phyloP scores from a whole-genome alignment of 2,888 invertebrate genomes.

The Allygus modestus region DNA sequence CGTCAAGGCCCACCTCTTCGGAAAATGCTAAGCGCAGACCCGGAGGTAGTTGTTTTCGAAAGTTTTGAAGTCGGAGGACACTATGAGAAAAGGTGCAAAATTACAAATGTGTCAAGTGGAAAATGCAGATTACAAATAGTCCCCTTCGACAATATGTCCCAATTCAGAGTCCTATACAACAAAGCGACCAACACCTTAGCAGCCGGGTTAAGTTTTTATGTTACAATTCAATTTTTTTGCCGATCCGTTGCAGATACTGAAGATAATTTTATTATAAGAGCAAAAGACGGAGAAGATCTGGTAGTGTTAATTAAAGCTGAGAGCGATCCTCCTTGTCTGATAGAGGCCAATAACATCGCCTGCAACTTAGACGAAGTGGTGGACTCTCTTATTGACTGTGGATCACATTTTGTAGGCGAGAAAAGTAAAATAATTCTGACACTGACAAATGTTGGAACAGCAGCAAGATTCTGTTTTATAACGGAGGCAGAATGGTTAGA shows the following conservation, averaged over 20 bases:
- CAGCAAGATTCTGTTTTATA: conserved; percentile 15
- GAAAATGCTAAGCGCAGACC: background rate
- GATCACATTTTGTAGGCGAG: conserved; percentile 17
- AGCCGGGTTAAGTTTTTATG: background rate
- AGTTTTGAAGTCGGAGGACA: background rate
- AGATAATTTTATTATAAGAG: background rate
- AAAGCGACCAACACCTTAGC: background rate
- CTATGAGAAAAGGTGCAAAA: background rate
- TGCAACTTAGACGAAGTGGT: background rate
- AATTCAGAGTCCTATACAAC: background rate
- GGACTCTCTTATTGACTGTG: conserved; percentile 30
- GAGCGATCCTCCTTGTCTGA: background rate
- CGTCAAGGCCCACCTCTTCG: background rate
- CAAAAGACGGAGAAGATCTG: conserved; percentile 11
- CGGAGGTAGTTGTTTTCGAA: background rate
- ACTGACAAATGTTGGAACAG: conserved; percentile 2
- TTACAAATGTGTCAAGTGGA: background rate
- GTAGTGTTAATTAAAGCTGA: background rate
- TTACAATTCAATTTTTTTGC: background rate
- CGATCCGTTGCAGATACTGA: background rate
- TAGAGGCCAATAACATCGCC: background rate
- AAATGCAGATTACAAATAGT: background rate
- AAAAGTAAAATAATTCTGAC: background rate
- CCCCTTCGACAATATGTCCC: background rate
- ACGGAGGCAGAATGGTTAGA: background rate